Evolutionary conservation across 2,113 vertebrate genomes (phyloP).

Genomic region (Puntigrus tetrazona): DNA sequence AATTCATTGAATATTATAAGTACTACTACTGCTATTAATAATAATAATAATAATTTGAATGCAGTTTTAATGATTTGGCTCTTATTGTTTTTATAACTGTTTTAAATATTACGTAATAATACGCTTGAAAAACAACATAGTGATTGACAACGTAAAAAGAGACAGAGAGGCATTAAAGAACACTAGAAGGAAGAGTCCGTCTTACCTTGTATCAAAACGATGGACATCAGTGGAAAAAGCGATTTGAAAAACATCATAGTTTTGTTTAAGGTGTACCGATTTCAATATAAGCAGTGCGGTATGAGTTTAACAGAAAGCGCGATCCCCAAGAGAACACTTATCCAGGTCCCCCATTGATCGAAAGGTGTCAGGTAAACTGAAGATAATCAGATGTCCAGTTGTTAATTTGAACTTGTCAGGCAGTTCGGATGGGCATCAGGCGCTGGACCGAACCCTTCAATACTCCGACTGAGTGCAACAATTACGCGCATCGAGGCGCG

Average conservation of each 20-base stretch:
- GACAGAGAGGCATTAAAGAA: background rate
- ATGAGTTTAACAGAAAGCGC: background rate
- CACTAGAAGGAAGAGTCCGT: background rate
- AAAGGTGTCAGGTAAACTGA: background rate
- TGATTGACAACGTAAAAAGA: background rate
- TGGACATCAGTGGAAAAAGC: conserved; percentile 9
- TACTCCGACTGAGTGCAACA: background rate
- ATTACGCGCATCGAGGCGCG: conserved; percentile 9
- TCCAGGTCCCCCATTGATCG: conserved; percentile 48
- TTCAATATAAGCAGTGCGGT: background rate
- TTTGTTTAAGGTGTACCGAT: background rate
- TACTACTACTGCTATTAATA: background rate
- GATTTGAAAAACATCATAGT: conserved; percentile 32
- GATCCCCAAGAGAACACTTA: conserved; percentile 12
- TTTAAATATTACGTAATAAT: background rate
- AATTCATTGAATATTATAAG: background rate
- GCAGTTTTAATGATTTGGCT: background rate
- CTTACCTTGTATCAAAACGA: conserved; percentile 43
- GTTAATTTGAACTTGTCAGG: background rate
- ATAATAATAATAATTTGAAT: background rate
- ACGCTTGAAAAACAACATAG: background rate
- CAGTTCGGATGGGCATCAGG: background rate
- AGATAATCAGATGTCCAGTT: background rate
- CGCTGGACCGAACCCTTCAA: background rate
- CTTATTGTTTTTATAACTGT: background rate